Conservation (phyloP, 2,113 vertebrate species). For the Larimichthys crocea region DNA sequence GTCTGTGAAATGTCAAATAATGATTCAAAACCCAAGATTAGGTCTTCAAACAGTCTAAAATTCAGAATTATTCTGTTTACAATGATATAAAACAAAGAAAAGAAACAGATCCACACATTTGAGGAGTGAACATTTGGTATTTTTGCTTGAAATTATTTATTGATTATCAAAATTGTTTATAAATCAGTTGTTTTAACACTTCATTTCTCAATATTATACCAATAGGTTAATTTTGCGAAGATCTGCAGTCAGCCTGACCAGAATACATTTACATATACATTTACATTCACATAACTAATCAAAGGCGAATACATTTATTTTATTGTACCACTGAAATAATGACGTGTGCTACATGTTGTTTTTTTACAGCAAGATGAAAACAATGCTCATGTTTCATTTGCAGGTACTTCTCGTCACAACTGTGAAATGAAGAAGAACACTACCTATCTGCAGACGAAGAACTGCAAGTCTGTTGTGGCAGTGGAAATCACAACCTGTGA, state of each 20-base stretch:
- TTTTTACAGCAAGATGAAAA: constrained; percentile 1
- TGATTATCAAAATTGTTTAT: background rate
- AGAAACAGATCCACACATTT: background rate
- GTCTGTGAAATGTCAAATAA: background rate
- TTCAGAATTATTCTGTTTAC: background rate
- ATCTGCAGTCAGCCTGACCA: background rate
- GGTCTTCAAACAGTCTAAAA: background rate
- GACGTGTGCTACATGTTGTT: background rate
- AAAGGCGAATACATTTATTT: background rate
- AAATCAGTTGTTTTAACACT: too few relatives aligned
- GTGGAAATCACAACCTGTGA: constrained; percentile 86
- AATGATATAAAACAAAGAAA: background rate
- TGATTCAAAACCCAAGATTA: background rate
- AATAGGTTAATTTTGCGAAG: background rate
- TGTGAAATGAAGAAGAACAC: constrained; percentile 79
- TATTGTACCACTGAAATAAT: background rate
- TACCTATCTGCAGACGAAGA: constrained; percentile 72
- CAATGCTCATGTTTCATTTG: constrained; percentile 10
- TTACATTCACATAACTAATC: background rate
- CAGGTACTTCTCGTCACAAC: constrained; percentile 62
- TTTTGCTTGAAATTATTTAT: background rate
- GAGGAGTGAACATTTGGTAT: background rate
- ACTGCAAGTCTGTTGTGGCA: constrained; percentile 79
- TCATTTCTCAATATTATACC: background rate
- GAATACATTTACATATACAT: background rate